Evolutionary conservation across 2,797 vertebrate genomes (phyloP).

Genomic region (Sphenopsis melanotis): DNA sequence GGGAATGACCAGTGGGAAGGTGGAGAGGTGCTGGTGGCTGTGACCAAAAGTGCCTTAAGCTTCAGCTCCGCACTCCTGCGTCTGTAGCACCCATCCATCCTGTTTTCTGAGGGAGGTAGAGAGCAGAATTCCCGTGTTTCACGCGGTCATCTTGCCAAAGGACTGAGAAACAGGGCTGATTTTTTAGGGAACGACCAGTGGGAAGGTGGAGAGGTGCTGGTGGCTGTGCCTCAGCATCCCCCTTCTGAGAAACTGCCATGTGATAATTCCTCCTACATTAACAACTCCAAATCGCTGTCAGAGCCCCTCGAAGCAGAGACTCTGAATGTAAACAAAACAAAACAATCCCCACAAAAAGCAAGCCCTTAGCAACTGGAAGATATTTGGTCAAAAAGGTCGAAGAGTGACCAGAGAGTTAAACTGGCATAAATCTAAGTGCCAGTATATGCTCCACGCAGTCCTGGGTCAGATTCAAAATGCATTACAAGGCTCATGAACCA

Average conservation of each 20-base stretch:
- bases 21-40: neutral
- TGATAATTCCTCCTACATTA: neutral
- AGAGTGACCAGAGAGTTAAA: neutral
- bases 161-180: neutral
- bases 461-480: neutral
- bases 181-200: neutral
- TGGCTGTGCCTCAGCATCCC: neutral
- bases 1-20: neutral
- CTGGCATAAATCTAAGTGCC: neutral
- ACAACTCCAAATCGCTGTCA: neutral
- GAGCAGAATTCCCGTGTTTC: neutral
- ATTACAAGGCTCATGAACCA: conserved; percentile 8
- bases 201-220: neutral
- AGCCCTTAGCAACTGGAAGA: neutral
- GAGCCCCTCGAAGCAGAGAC: neutral
- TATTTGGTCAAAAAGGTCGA: neutral
- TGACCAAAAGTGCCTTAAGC: neutral
- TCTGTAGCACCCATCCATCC: neutral
- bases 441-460: neutral
- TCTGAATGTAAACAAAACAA: neutral
- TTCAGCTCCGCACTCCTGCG: neutral
- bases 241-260: neutral
- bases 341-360: neutral
- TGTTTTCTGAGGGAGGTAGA: neutral
- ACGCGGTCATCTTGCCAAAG: neutral